A percentile compares a stretch with the other conserved stretches of the same genome.
Evolutionary conservation across 2,113 vertebrate genomes (phyloP).

Genomic region (Eurystomus gularis): DNA sequence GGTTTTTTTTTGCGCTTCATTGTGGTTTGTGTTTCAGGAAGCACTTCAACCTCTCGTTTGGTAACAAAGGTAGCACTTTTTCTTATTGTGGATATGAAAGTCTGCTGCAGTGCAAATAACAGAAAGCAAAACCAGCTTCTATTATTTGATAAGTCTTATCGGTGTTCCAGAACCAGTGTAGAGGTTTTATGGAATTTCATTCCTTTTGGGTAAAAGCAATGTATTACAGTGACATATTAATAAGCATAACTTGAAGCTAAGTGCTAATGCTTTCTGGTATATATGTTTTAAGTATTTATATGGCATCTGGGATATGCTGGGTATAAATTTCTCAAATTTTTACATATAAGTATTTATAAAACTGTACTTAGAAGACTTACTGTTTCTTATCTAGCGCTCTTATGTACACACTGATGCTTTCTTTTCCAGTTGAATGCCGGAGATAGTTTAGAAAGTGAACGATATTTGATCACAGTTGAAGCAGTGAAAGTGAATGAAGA

Average conservation of each 20-base stretch:
- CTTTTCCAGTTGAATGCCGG: constrained; percentile 72
- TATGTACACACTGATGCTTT: neutral
- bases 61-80: neutral
- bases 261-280: neutral
- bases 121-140: neutral
- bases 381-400: neutral
- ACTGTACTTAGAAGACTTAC: neutral
- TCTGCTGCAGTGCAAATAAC: neutral
- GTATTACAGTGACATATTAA: neutral
- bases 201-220: neutral
- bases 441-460: constrained; percentile 78
- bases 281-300: neutral
- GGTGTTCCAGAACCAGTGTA: neutral
- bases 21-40: neutral
- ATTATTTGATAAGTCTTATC: neutral
- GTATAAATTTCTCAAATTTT: neutral
- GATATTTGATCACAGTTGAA: constrained; percentile 78
- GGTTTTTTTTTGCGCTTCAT: neutral
- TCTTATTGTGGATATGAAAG: neutral
- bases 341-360: neutral
- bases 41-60: neutral
- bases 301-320: neutral
- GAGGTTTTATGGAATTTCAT: neutral
- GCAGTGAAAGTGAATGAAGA: constrained; percentile 33
- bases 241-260: neutral